These are phyloP conservation scores for Drosophila nasuta DNA, from an alignment of 1,140 invertebrate species.

Conservation along the genomic window DNA sequence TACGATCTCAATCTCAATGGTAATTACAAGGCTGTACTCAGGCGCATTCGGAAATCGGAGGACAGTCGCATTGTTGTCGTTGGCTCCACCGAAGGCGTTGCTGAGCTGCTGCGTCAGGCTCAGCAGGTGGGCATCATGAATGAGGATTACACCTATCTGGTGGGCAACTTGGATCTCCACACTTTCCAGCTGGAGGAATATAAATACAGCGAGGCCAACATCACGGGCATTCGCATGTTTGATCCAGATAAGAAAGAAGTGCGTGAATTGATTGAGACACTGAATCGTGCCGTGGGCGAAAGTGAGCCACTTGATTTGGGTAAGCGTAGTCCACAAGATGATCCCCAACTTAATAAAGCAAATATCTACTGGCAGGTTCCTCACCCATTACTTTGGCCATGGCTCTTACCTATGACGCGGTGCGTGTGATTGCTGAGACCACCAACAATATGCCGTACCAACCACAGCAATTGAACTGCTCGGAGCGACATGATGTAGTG, in stretches of 20 bases:
- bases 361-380: conserved; percentile 41
- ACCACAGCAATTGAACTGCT: conserved; percentile 86
- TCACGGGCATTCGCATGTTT: conserved; percentile 91
- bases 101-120: conserved; percentile 88
- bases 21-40: conserved; percentile 85
- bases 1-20: conserved; percentile 85
- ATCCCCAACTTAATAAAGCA: neutral
- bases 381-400: conserved; percentile 87
- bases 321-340: neutral
- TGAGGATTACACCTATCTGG: conserved; percentile 90
- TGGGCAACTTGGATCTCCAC: conserved; percentile 93
- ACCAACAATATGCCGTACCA: conserved; percentile 69
- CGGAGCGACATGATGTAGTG: conserved; percentile 66
- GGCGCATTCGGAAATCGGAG: conserved; percentile 86
- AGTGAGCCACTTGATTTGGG: conserved; percentile 53
- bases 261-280: conserved; percentile 57
- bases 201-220: conserved; percentile 93
- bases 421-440: conserved; percentile 88
- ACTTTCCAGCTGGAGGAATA: conserved; percentile 92
- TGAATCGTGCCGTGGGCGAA: conserved; percentile 66
- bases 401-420: conserved; percentile 92
- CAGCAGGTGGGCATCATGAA: conserved; percentile 95
- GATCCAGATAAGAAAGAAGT: conserved; percentile 85
- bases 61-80: conserved; percentile 92
- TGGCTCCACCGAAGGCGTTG: conserved; percentile 89